Base-by-base conservation (phyloP, 2,888 invertebrate species). In the Andrena fulva region DNA sequence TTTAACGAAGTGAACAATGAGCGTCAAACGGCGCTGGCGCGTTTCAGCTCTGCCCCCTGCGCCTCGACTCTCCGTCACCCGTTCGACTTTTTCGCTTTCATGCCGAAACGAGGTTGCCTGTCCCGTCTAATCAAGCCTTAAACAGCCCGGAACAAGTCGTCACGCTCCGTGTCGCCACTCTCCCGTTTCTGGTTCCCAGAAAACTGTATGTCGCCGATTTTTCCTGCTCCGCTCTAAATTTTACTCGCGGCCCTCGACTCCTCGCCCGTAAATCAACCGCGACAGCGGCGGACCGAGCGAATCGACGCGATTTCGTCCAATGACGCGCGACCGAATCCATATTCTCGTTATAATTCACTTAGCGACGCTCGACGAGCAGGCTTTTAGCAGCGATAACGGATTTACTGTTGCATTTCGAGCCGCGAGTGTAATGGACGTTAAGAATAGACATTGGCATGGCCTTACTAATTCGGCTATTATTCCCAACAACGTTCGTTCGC, bases 1-100 rank as follows among this genome's bases (percentile, higher is more conserved):
- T 92, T 90, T 91, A 92, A 92, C 91, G 88, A 91, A 90, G 89
- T 84, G 89, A 91, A 92, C 92, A 91, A 92, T 91, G 89, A 89
- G 87, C 90, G 91, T 85, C 80, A 81, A 72, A 80, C 68, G 56
- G 60, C 60, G 59, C 54, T 70, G 42, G 16, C 70, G 79, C 85
- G 82, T 78, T 66, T 76, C 31, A 73, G 77, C 42, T 48, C 33
- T 29, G 10, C 52, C 64, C 68, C 48, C 54, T 8, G 69, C 16
- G 50, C 75, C 27, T 48, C 54, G 29, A 24, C 54, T 27, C 12
- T 60, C 62, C 59, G 67, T 68, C 82, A 59, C 71, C 85, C 84
- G 81, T 76, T 83, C 69, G 42, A 62, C 35, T 75, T 72, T 60
- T 75, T 42, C 54, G 54, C 62, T 52, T 67, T n/a, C 67, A 50